Evolutionary conservation across 2,113 vertebrate species (phyloP).

Genomic region (Ceuthmochares aereus): DNA sequence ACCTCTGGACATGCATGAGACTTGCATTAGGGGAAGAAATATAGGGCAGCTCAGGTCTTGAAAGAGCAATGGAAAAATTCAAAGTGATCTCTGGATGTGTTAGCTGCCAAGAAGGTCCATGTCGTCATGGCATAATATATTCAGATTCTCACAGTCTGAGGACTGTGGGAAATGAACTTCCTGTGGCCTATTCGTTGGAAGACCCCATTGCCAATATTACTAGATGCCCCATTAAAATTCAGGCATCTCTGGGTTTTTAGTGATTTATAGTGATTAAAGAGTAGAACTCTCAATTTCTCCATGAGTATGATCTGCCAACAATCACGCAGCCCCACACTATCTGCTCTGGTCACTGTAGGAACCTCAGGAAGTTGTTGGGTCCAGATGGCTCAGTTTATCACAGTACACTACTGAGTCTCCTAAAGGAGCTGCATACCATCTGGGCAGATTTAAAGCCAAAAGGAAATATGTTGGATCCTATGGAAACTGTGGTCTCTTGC

Average conservation of each 20-base stretch:
- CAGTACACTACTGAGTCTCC: background rate
- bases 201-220: background rate
- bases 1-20: background rate
- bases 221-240: background rate
- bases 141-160: background rate
- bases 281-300: background rate
- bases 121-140: background rate
- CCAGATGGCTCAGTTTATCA: slow-evolving; percentile 36
- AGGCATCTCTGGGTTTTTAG: background rate
- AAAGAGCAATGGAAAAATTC: background rate
- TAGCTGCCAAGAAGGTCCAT: background rate
- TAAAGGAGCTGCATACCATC: slow-evolving; percentile 16
- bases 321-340: background rate
- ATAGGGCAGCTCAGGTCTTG: background rate
- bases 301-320: background rate
- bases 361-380: slow-evolving; percentile 7
- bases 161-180: background rate
- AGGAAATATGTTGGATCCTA: background rate
- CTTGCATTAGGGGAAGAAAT: background rate
- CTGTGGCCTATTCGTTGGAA: background rate
- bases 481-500: background rate
- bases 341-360: slow-evolving; percentile 21
- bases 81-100: background rate
- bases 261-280: background rate
- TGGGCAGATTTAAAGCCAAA: slow-evolving; percentile 11